Base-by-base conservation (phyloP, 2,113 vertebrate species). In the Zosterops borbonicus region DNA sequence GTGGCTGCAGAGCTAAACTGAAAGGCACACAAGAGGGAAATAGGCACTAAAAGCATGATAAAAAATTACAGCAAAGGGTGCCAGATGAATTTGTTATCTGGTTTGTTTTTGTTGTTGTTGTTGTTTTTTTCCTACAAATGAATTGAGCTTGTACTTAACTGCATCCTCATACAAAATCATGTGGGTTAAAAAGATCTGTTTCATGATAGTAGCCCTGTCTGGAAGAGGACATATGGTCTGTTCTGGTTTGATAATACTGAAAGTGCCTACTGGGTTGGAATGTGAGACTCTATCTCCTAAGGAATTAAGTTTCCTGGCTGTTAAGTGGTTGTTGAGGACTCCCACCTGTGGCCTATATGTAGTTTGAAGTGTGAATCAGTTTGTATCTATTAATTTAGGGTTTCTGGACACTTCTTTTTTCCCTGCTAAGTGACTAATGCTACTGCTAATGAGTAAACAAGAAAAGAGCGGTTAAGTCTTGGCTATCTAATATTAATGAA, bases 91-190 rank as follows among this genome's bases (percentile, higher is more conserved):
- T 78, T 53, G 9, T 23, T 31, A 9, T 70, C 24, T 47, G 5
- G 3, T 49, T 25, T 39, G 11, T 14, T 50, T 50, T 50, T 50
- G 16, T 23, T 37, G 37, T 37, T 37, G 37, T 37, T 39, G 37
- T 39, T 39, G 37, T 1, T 12, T 41, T 44, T 4, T 4, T 2
- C 3, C 14, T 16, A 3, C 5, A 18, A 16, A 27, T 73, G 3
- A 84, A 42, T 17, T 64, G 74, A 81, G 37, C 15, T 56, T 64
- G 16, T 81, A n/a, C 24, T 82, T 78, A 18, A 11, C 6, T 65
- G 25, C 27, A 8, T 56, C 15, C 7, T 52, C 12, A 25, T 42
- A 44, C 8, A 35, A 68, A 91, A n/a, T 59, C 9, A 29, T 19
- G 5, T 44, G 37, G 31, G 13, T 77, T 80, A 29, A 59, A 44